Evolutionary conservation across 1,140 invertebrate genomes (phyloP), one percentile per base, ranked within the genome.

Genomic region (Branchinecta lindahli): DNA sequence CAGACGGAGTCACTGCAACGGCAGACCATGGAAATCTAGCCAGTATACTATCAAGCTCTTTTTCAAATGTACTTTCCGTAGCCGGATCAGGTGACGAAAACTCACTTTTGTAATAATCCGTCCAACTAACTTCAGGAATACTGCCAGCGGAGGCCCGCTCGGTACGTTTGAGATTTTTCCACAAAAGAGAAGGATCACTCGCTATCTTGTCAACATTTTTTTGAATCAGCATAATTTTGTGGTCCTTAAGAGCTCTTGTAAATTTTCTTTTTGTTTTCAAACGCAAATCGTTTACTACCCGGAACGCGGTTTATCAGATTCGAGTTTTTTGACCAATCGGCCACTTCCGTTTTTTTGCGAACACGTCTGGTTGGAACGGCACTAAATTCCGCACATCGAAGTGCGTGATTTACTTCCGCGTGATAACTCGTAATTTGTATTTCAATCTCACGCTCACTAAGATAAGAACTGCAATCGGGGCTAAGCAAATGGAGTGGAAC

Each of bases 161-260:
- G n/a, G 9, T 52, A n/a, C 47, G 9, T 52, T 52, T 52, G n/a
- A 52, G n/a, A 52, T n/a, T 52, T 52, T 52, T 52, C 47, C 47
- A 52, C 47, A 52, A 52, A 52, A 52, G 9, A 9, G n/a, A 9
- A 52, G 47, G 47, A 52, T 52, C 47, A 9, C 47, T 52, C 9
- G 47, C 47, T 52, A 9, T 52, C 9, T 52, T 9, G n/a, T 52
- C 47, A n/a, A 52, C n/a, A 52, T 52, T 52, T 52, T 52, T 52
- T 52, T 52, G n/a, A 52, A 52, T 52, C n/a, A 52, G n/a, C 47
- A n/a, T n/a, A 52, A 52, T 52, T 52, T 52, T 52, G 47, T 52
- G n/a, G 47, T 52, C 47, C n/a, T 52, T 52, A 52, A 52, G 47
- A 9, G 47, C n/a, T n/a, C n/a, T n/a, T n/a, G n/a, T n/a, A n/a